Evolutionary conservation across 2,888 invertebrate genomes (phyloP), one percentile per base, ranked within the genome.

Genomic region (Congeria kusceri): DNA sequence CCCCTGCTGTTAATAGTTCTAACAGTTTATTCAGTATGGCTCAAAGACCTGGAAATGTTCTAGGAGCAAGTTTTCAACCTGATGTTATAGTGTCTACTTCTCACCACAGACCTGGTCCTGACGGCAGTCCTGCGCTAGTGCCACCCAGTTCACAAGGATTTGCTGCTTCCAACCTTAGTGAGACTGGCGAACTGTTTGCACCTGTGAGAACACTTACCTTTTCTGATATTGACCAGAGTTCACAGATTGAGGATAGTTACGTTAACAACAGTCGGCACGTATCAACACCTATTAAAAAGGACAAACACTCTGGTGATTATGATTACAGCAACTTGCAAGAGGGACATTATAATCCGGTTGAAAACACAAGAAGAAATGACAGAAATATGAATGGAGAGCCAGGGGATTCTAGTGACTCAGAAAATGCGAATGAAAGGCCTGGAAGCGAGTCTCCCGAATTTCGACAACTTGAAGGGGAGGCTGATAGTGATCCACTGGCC

Each of bases 171-270:
- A 80, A 70, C 53, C 53, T 80, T 28, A 84, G 84, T 83, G 82
- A 85, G 62, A 84, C 84, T 67, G 83, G 84, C 11, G 85, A 86
- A 56, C 65, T 87, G 25, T 87, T 87, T 76, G 80, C 79, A 11
- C 87, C 87, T 56, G 81, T 86, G 9, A 62, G 80, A 58, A 77
- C 80, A 0, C 70, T 87, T n/a, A 84, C 84, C 59, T 87, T 87
- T 69, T 87, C 87, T 13, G 80, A 86, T 49, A 66, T 87, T 25
- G 87, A 87, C 72, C 84, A 86, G 49, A 87, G 79, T 66, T 83
- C 80, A 13, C 80, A 80, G 27, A 83, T 83, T 53, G 85, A 84
- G 46, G 87, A 85, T 15, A 80, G 81, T 32, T 77, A 75, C 58
- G 56, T 77, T 5, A 65, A 78, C 61, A 53, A 69, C 15, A 82